Evolutionary conservation across 2,888 invertebrate genomes (phyloP), one percentile per base, ranked within the genome.

Genomic region (Arctia plantaginis): DNA sequence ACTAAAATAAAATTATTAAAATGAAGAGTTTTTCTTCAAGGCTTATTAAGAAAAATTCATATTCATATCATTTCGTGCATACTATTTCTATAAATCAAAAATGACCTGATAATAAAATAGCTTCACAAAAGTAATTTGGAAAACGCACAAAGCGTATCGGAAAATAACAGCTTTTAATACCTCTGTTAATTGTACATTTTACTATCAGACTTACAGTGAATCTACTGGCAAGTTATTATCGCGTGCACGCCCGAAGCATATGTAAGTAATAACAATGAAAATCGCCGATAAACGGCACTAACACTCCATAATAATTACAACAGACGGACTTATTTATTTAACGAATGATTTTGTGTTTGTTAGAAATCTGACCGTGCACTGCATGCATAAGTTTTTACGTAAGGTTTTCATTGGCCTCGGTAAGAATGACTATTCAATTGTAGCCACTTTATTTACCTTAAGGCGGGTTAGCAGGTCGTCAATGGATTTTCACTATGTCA

Each of bases 341-440:
- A 73, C 81, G 83, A 89, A 82, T 86, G 86, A 87, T 82, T 78
- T 80, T 79, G 74, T 88, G 85, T 89, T 91, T 92, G 91, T 93
- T 90, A 82, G 72, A 78, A 83, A 82, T 81, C 74, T 88, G 88
- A 89, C 91, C 91, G 89, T 91, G 12, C 20, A 55, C 23, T 55
- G 51, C 8, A 55, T n/a, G 23, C 23, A 23, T 1, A 8, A 23
- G n/a, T n/a, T 89, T 88, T 87, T 69, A 77, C 66, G 77, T 73
- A 80, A 78, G 81, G 73, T 80, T 86, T 82, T 78, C 71, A 82
- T 79, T 83, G 78, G 72, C 77, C 82, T 86, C 84, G 78, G 77
- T 91, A 92, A 81, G 78, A 91, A 92, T 95, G 94, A 94, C 95
- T 93, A 93, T 95, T 95, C 94, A 95, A 95, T 95, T 91, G 93